Evolutionary conservation across 37 sponge, comb jelly and placozoan species (phyloP).

Genomic region (Axinella damicornis): DNA sequence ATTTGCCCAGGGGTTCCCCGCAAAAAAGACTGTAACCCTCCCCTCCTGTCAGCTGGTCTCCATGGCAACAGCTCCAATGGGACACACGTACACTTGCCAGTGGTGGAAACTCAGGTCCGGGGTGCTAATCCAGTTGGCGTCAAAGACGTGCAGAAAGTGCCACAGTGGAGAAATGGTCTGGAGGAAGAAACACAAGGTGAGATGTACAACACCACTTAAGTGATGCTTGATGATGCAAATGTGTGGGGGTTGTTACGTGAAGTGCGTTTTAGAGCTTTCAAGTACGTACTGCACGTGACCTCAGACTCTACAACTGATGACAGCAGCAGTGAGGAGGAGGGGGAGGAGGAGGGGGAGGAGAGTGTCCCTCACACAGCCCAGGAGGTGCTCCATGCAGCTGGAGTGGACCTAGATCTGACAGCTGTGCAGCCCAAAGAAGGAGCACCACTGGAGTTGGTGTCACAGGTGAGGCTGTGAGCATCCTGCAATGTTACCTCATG

Average conservation of each 20-base stretch:
- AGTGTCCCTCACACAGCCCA: neutral
- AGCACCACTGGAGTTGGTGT: constrained; percentile 60
- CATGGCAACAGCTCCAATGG: neutral
- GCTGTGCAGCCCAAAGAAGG: constrained; percentile 20
- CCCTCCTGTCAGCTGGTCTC: neutral
- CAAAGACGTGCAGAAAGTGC: neutral
- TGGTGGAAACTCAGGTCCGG: neutral
- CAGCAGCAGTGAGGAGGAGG: neutral
- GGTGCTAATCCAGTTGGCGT: neutral
- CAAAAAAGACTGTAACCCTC: neutral
- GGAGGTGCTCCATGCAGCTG: constrained; percentile 35
- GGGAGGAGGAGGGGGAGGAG: neutral
- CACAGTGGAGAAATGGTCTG: neutral
- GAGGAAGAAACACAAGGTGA: too few species aligned
- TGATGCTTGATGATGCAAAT: too few species aligned
- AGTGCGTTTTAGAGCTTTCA: too few species aligned
- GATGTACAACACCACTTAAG: too few species aligned
- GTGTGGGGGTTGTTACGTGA: too few species aligned
- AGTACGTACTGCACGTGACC: too few species aligned
- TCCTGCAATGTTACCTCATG: too few species aligned
- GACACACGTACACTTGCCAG: neutral
- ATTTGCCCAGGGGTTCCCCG: too few species aligned
- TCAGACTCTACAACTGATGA: neutral
- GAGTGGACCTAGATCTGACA: constrained; percentile 35
- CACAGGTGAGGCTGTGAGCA: too few species aligned